Evolutionary conservation across 2,113 vertebrate species (phyloP), one percentile per base, ranked within the genome.

Genomic region (Xiphophorus maculatus): DNA sequence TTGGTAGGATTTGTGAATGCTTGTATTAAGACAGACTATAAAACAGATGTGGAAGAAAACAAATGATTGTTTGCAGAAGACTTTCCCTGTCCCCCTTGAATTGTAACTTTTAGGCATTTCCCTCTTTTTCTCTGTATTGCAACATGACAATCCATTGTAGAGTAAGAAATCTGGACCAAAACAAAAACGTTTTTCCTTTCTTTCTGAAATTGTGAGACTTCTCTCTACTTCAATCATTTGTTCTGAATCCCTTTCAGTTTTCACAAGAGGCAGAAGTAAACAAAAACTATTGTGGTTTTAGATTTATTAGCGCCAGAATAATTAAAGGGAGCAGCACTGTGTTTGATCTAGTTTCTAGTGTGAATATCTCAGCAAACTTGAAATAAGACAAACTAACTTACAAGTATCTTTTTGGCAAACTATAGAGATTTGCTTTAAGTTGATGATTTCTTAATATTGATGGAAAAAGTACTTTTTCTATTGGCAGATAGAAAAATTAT

Each of bases 181-280:
- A 77, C 70, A 77, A 90, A 88, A 90, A 86, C 72, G 29, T 86
- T 63, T 76, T 74, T 67, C 71, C 48, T 58, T 44, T 73, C 3
- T 68, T 88, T 60, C 70, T 74, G 58, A 27, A 27, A 35, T 25
- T 60, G 66, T 44, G 12, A 44, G n/a, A 70, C 72, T 11, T 4
- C 8, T 69, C 40, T 63, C 35, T 8, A 63, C 66, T 67, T 4
- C 48, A 74, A 81, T 63, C 14, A 25, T 77, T 79, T 64, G 29
- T 51, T 80, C n/a, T n/a, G n/a, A 44, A 44, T 44, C 42, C 42
- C 42, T 44, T 44, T 44, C 42, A 4, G 42, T 44, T 44, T 44
- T 44, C 4, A 44, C 42, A 14, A 44, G 42, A 44, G 14, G 14
- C 13, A 44, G 42, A 44, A 17, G 14, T 44, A 19, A 48, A 48